Base-by-base conservation (phyloP, 1,140 invertebrate species). In the Macrobrachium rosenbergii region DNA sequence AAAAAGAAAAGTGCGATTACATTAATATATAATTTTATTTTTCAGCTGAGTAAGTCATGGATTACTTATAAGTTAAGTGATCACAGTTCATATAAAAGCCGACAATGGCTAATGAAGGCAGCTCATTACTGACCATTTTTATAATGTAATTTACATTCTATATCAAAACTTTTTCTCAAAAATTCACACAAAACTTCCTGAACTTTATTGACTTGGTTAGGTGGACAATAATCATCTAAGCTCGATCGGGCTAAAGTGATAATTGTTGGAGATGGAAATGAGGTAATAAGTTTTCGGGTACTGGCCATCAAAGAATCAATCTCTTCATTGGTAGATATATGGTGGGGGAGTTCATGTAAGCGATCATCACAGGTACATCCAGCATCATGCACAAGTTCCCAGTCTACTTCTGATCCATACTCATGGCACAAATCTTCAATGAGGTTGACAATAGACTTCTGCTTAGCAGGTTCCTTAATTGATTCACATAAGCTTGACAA, bases 161-260 rank as follows among this genome's bases (percentile, higher is more conserved):
- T 72, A 58, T 60, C 62, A 45, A 77, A 85, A 12, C 43, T 85
- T 76, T 67, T 82, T 19, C 78, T 80, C 14, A 89, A 75, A 77
- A 82, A 82, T 6, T 64, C 21, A 75, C 83, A 89, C 23, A 89
- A n/a, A 11, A 77, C 10, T 11, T 93, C 92, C 91, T 96, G 95
- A 75, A 96, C 96, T 62, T 92, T 92, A 23, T 95, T 94, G 58
- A 96, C 96, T 90, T 95, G 94, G 90, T 96, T 94, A 14, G 92
- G 91, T 3, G 97, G 97, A 91, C 96, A 97, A 91, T 97, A 98
- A 82, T 97, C 96, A 90, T 98, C 97, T n/a, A 95, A 93, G 78
- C 95, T 95, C 0, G 96, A 98, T 90, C 94, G 92, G 80, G 75
- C 91, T 72, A 91, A 64, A 0, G 97, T 98, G 11, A 98, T 94